Evolutionary conservation across 2,113 vertebrate species (phyloP).

Genomic region (Illadopsis cleaveri): DNA sequence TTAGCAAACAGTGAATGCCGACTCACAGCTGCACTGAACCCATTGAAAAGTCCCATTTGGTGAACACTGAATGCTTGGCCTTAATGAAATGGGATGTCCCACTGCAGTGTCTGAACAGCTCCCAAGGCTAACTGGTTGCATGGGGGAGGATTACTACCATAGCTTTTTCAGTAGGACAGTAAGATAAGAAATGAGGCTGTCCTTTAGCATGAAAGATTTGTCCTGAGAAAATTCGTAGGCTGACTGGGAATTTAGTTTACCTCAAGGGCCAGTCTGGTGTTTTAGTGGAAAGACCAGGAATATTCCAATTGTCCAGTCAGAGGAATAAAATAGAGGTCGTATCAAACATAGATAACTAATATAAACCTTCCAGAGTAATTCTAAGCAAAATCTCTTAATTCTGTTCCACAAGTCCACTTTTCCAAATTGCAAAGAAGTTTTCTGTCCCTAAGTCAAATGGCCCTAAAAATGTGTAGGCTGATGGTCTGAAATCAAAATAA

Average conservation of each 20-base stretch:
- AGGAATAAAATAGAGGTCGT: background rate
- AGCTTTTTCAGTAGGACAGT: background rate
- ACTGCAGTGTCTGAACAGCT: background rate
- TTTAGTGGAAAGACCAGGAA: background rate
- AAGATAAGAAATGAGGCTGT: background rate
- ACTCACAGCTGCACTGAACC: background rate
- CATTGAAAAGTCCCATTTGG: fast-evolving
- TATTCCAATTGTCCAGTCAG: background rate
- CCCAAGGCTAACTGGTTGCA: background rate
- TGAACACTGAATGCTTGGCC: background rate
- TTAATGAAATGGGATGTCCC: background rate
- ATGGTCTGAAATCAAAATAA: constrained; percentile 47
- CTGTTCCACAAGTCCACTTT: background rate
- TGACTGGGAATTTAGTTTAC: background rate
- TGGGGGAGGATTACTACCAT: background rate
- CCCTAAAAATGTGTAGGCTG: constrained; percentile 2
- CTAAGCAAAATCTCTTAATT: background rate
- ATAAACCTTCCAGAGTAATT: background rate
- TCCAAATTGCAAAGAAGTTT: constrained; percentile 42
- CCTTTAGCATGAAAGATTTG: background rate
- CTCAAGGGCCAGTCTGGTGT: background rate
- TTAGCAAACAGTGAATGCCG: background rate
- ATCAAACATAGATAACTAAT: background rate
- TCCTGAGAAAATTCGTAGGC: background rate
- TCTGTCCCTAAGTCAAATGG: constrained; percentile 9